phyloP scores from a whole-genome alignment of 2,113 vertebrate species.

The Carassius carassius region DNA sequence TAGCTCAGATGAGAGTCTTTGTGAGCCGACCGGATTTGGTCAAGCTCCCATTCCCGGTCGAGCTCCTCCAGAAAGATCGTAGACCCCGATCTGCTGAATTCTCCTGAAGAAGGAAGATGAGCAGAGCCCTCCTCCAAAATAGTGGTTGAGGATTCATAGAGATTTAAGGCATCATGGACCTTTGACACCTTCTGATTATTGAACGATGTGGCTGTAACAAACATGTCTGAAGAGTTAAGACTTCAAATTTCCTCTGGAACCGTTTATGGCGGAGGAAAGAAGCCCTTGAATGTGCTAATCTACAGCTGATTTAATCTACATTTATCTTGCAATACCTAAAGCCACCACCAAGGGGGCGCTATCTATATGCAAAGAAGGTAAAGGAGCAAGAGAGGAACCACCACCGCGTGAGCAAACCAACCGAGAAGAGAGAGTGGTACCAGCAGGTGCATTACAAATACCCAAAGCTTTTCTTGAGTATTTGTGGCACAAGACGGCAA shows the following conservation, averaged over 20 bases:
- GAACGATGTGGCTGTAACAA: conserved; percentile 61
- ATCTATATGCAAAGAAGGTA: not conserved
- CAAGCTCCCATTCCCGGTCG: conserved; percentile 66
- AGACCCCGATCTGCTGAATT: conserved; percentile 80
- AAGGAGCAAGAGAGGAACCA: conserved; percentile 8
- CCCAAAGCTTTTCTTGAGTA: not conserved
- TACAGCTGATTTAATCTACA: not conserved
- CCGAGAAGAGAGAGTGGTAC: not conserved
- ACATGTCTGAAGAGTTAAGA: conserved; percentile 69
- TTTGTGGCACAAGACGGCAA: not conserved
- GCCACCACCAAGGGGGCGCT: conserved; percentile 56
- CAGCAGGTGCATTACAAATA: no score
- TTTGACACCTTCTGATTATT: conserved; percentile 44
- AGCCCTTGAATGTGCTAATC: not conserved
- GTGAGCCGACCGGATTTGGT: conserved; percentile 46
- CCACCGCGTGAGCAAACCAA: conserved; percentile 1
- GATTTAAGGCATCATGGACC: conserved; percentile 58
- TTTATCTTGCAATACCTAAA: not conserved
- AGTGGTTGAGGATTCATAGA: conserved; percentile 69
- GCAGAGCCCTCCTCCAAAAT: conserved; percentile 64
- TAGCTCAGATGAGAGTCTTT: not conserved
- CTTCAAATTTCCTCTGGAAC: not conserved
- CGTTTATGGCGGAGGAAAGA: not conserved
- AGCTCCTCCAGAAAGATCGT: conserved; percentile 72
- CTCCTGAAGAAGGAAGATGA: conserved; percentile 62